phyloP scores from a whole-genome alignment of 2,888 invertebrate species.

The Hybos culiciformis region DNA sequence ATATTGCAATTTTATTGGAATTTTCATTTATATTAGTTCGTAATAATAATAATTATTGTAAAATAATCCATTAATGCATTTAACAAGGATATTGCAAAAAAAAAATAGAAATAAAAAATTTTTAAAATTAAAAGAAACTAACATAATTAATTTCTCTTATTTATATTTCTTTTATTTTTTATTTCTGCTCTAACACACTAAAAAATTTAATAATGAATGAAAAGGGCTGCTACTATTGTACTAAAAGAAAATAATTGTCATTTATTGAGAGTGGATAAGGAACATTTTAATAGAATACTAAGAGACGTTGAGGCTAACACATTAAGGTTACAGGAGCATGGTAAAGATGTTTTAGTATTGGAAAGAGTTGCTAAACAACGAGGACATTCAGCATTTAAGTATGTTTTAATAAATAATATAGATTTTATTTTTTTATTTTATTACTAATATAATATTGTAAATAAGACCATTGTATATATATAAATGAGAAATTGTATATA shows the following conservation, averaged over 20 bases:
- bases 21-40: too few relatives aligned
- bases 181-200: conserved; percentile 1
- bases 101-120: too few relatives aligned
- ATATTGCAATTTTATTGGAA: too few relatives aligned
- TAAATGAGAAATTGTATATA: too few relatives aligned
- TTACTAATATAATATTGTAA: background rate
- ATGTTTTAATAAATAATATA: conserved; percentile 22
- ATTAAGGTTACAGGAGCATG: conserved; percentile 68
- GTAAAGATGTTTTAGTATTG: conserved; percentile 66
- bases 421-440: background rate
- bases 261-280: conserved; percentile 70
- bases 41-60: too few relatives aligned
- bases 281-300: conserved; percentile 69
- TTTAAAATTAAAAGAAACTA: too few relatives aligned
- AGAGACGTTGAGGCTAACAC: conserved; percentile 81
- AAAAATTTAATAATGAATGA: conserved; percentile 12
- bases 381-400: conserved; percentile 48
- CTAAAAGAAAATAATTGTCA: conserved; percentile 71
- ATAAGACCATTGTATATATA: too few relatives aligned
- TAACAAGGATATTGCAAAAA: too few relatives aligned
- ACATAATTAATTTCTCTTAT: too few relatives aligned
- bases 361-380: conserved; percentile 52
- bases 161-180: conserved; percentile 2
- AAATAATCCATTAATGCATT: too few relatives aligned
- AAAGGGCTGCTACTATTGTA: conserved; percentile 67